Evolutionary conservation across 1,140 invertebrate genomes (phyloP), one percentile per base, ranked within the genome.

Genomic region (Zaprionus gabonicus): DNA sequence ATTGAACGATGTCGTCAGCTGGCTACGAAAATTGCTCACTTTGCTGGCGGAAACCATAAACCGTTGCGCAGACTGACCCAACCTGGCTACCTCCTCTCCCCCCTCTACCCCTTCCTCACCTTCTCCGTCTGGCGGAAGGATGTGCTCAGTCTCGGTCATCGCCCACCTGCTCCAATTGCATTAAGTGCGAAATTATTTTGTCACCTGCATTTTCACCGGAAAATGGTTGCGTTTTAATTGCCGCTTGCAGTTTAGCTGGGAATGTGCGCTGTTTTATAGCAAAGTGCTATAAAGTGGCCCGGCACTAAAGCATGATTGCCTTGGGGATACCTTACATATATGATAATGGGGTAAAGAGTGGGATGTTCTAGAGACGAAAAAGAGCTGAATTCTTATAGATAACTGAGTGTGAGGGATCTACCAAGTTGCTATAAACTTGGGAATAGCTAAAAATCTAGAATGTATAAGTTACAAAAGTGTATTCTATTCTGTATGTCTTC

Each of bases 21-120:
- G 53, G 62, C 15, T 49, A 25, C 7, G 46, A 51, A 80, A 80
- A 80, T 80, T 80, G 78, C 78, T 80, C 78, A 80, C 78, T 80
- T 77, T 77, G 75, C 74, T 57, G 65, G 36, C 74, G 78, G 75
- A 80, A 80, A 77, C 74, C 78, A 73, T 80, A 73, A 76, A 72
- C 74, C 74, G 69, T 76, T 76, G 69, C 62, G 63, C 62, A 65
- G 31, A 34, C 55, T 71, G 46, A 60, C 53, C 5, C 31, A 34
- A 12, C 58, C 38, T 44, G n/a, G 13, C 25, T 28, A 23, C 15
- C 17, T 9, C 34, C 9, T 15, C 1, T 2, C 27, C 23, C 9
- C 3, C 60, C 51, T 28, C 0, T n/a, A 17, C 34, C 3, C 3
- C 36, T n/a, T n/a, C n/a, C n/a, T n/a, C n/a, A n/a, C n/a, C n/a